Evolutionary conservation across 2,888 invertebrate species (phyloP), one percentile per base, ranked within the genome.

Genomic region (Drosophila setosimentum): DNA sequence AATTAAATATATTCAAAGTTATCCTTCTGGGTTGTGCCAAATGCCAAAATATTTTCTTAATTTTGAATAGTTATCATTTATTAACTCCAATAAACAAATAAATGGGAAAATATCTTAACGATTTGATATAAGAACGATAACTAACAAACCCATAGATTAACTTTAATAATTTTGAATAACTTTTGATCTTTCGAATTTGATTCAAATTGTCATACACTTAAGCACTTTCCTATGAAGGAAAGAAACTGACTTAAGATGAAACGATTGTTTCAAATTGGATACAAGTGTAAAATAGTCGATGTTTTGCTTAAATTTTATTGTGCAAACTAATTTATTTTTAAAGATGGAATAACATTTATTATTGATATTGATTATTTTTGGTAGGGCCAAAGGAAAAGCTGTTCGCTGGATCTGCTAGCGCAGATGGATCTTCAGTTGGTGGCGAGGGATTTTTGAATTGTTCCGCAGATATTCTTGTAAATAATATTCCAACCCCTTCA

Each of bases 401-500:
- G 24, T 92, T 92, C 30, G 94, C 91, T 24, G 95, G 94, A 50
- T 95, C 95, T n/a, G 95, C 95, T 72, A 97, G 93, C 58, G 95
- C 95, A 35, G 96, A 95, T 0, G 97, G 96, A 92, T 97, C 97
- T 90, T 97, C 97, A 73, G 96, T 95, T 66, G 96, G 95, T 7
- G 97, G 95, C 55, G 95, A 94, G 61, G 96, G 96, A 49, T 98
- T 98, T 94, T 97, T 96, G 92, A 98, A 99, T 93, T 98, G 98
- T 91, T 98, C 98, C 0, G 99, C 98, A 35, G 97, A 96, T 91
- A 98, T 95, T 90, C 98, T 95, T 16, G 98, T 99, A 92, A 99
- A 97, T 92, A 99, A 94, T 84, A 99, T 98, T 78, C 99, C 98
- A 75, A 99, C 96, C 74, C 99, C 99, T 95, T 99, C 99, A 83